These are phyloP conservation scores for Tenthredo distinguenda DNA, from an alignment of 2,888 invertebrate genomes.

Conservation along the genomic window DNA sequence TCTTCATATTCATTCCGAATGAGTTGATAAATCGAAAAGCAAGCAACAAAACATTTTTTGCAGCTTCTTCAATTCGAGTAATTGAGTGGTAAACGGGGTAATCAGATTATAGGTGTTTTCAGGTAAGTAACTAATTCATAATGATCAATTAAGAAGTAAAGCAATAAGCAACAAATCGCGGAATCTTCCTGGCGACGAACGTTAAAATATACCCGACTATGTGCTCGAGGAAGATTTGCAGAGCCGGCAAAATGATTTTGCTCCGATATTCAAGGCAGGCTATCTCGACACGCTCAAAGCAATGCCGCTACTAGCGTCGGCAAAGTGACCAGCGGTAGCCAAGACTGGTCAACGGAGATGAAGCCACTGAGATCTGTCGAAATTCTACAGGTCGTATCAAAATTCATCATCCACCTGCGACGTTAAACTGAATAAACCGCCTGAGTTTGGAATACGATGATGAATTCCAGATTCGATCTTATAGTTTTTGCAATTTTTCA, in stretches of 20 bases:
- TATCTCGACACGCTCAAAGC: slow-evolving; percentile 52
- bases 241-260: slow-evolving; percentile 49
- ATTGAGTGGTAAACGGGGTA: background rate
- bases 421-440: background rate
- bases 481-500: background rate
- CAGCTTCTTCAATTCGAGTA: background rate
- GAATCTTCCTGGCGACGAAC: background rate
- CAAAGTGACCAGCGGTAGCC: slow-evolving; percentile 49
- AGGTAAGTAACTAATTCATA: background rate
- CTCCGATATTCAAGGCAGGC: slow-evolving; percentile 50
- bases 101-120: background rate
- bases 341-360: slow-evolving; percentile 50
- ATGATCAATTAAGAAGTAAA: background rate
- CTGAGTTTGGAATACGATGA: background rate
- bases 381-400: slow-evolving; percentile 52
- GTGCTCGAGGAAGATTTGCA: slow-evolving; percentile 35
- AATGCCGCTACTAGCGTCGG: slow-evolving; percentile 52
- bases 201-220: slow-evolving; percentile 26
- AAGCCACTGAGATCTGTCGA: slow-evolving; percentile 52
- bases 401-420: slow-evolving; percentile 27
- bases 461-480: background rate
- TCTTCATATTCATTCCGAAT: background rate
- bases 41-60: background rate
- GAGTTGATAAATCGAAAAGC: background rate
- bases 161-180: background rate